Evolutionary conservation across 2,113 vertebrate species (phyloP).

Genomic region (Zeus faber): DNA sequence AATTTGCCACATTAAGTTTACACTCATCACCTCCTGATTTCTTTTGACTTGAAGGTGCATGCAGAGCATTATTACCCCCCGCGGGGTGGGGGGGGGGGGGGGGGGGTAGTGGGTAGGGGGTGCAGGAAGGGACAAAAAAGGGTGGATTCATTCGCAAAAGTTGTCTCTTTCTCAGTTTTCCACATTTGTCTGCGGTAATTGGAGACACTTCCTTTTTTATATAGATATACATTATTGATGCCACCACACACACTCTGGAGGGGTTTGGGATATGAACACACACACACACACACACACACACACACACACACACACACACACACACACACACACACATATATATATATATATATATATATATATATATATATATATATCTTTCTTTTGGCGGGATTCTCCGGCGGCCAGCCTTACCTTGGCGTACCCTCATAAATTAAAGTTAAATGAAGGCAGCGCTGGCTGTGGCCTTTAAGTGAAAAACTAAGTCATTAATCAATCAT

Average conservation of each 20-base stretch:
- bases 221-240: conserved; percentile 68
- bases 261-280: conserved; percentile 31
- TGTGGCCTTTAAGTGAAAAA: conserved; percentile 68
- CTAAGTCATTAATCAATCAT: conserved; percentile 76
- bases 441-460: conserved; percentile 54
- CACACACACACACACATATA: too few species aligned
- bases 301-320: conserved; percentile 5
- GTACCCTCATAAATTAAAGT: conserved; percentile 70
- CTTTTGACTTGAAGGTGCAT: too few species aligned
- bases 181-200: conserved; percentile 67
- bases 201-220: conserved; percentile 62
- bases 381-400: too few species aligned
- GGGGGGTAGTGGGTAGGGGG: conserved; percentile 47
- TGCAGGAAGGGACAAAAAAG: conserved; percentile 26
- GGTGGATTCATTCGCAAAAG: conserved; percentile 22
- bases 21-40: too few species aligned
- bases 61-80: too few species aligned
- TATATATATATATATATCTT: too few species aligned
- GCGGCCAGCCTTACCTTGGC: conserved; percentile 62
- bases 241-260: conserved; percentile 47
- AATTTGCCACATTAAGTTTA: too few species aligned
- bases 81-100: conserved; percentile 33
- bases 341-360: too few species aligned
- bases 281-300: conserved; percentile 12
- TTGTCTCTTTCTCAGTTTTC: conserved; percentile 31